phyloP scores from a whole-genome alignment of 92 coral and sea anemone genomes.

The Bergia sp. region DNA sequence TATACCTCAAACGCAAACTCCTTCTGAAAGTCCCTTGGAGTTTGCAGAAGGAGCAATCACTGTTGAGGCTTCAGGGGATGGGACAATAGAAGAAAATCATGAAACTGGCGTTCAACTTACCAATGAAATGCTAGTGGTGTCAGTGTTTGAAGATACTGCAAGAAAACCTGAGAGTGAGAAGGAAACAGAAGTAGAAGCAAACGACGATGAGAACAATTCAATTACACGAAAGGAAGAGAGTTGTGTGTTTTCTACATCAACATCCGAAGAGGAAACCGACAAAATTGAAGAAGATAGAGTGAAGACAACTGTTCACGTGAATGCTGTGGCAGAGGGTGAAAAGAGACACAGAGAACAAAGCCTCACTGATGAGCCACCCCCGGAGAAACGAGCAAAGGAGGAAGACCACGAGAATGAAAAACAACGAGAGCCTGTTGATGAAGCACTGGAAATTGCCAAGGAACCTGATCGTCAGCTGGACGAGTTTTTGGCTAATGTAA shows the following conservation, averaged over 20 bases:
- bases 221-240: background rate
- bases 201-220: background rate
- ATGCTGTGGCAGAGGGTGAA: background rate
- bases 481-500: constrained; percentile 27
- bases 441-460: constrained; percentile 13
- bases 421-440: constrained; percentile 17
- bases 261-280: background rate
- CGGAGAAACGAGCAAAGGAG: constrained; percentile 30
- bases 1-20: constrained; percentile 2
- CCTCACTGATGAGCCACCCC: constrained; percentile 26
- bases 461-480: constrained; percentile 5
- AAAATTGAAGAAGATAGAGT: background rate
- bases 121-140: constrained; percentile 6
- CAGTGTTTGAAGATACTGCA: constrained; percentile 6
- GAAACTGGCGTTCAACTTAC: background rate
- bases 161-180: background rate
- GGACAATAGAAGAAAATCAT: background rate
- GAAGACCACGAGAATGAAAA: background rate
- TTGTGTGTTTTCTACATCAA: background rate
- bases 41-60: background rate
- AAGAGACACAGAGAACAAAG: constrained; percentile 21
- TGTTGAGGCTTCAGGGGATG: background rate
- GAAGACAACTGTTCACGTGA: background rate
- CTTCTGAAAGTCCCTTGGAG: background rate
- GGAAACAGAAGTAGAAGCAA: background rate